These are phyloP conservation scores for Micromussa lordhowensis DNA, from an alignment of 92 coral and sea anemone genomes.

Conservation along the genomic window DNA sequence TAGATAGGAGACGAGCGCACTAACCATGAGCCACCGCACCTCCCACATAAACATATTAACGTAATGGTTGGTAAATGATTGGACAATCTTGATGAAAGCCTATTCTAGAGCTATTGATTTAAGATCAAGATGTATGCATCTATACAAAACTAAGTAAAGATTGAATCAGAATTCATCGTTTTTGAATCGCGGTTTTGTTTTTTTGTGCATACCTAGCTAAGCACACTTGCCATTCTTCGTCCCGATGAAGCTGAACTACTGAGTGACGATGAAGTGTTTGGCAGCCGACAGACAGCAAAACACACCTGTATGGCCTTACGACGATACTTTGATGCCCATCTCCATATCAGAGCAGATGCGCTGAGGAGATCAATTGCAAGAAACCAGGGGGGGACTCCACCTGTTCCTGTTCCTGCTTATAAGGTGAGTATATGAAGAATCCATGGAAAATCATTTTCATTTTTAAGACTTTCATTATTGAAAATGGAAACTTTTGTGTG, in stretches of 20 bases:
- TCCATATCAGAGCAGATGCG: slow-evolving; percentile 84
- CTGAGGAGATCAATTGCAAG: slow-evolving; percentile 87
- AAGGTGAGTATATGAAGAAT: slow-evolving; percentile 71
- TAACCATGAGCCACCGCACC: too few relatives aligned
- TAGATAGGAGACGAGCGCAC: too few relatives aligned
- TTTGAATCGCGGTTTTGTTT: background rate
- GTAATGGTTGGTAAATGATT: too few relatives aligned
- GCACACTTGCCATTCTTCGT: slow-evolving; percentile 92
- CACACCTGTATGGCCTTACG: slow-evolving; percentile 94
- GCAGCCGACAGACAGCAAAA: slow-evolving; percentile 94
- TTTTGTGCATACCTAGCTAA: slow-evolving; percentile 62
- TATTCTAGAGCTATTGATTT: too few relatives aligned
- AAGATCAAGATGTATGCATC: too few relatives aligned
- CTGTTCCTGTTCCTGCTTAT: slow-evolving; percentile 90
- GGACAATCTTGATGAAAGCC: too few relatives aligned
- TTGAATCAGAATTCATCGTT: background rate
- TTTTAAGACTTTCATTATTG: too few relatives aligned
- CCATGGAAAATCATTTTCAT: too few relatives aligned
- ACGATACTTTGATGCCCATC: slow-evolving; percentile 94
- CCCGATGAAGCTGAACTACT: slow-evolving; percentile 90
- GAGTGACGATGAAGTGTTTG: slow-evolving; percentile 95
- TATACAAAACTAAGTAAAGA: too few relatives aligned
- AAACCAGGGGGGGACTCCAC: slow-evolving; percentile 82
- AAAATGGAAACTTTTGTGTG: too few relatives aligned
- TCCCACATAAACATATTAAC: too few relatives aligned